These are phyloP conservation scores for Hedya salicella DNA, from an alignment of 2,888 invertebrate genomes.

Conservation along the genomic window DNA sequence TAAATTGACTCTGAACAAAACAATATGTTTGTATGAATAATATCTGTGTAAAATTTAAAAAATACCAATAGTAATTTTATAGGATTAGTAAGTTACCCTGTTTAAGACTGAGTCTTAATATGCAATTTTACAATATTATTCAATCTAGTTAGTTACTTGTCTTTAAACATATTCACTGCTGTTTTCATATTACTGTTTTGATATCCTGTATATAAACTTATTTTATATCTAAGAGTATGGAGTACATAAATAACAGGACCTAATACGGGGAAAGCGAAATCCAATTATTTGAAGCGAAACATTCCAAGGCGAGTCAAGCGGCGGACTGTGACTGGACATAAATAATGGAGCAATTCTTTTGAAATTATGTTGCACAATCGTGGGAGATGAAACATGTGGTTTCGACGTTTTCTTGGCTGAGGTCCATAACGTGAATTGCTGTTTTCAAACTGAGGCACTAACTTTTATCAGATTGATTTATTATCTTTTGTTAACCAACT, in stretches of 20 bases:
- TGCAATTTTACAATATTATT: no score
- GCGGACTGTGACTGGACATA: slow-evolving; percentile 51
- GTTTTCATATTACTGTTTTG: no score
- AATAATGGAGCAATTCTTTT: slow-evolving; percentile 53
- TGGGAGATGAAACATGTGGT: slow-evolving; percentile 44
- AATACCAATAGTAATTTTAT: no score
- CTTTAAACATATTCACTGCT: no score
- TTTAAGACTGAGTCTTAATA: no score
- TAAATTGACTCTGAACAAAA: no score
- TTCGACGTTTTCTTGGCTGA: slow-evolving; percentile 39
- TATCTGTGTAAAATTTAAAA: no score
- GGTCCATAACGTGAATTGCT: slow-evolving; percentile 7
- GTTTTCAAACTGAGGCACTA: slow-evolving; percentile 8
- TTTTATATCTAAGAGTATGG: not conserved
- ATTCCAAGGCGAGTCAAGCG: slow-evolving; percentile 50
- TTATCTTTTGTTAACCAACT: no score
- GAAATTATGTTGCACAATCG: slow-evolving; percentile 53
- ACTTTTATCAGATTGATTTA: not conserved
- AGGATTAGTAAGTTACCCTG: no score
- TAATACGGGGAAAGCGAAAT: slow-evolving; percentile 45
- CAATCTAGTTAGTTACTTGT: no score
- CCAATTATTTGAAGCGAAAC: slow-evolving; percentile 49
- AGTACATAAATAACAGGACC: slow-evolving; percentile 40
- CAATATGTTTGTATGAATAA: no score
- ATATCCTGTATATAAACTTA: not conserved